phyloP scores from a whole-genome alignment of 2,888 invertebrate species.

The Acanthosepion esculentum region DNA sequence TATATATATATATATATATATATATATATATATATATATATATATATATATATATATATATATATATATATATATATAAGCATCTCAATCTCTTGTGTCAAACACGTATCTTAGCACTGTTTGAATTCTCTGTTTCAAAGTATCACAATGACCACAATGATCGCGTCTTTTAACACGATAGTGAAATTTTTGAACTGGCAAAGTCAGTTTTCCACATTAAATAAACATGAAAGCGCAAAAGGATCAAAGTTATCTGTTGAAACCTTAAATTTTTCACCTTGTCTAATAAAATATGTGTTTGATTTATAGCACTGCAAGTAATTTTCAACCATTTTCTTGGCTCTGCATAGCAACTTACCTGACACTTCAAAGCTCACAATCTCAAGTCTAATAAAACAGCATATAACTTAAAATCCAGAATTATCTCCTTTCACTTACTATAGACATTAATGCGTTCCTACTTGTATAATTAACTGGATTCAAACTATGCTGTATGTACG shows the following conservation, averaged over 20 bases:
- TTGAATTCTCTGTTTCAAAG: neutral
- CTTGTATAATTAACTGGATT: too few relatives aligned
- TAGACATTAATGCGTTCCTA: too few relatives aligned
- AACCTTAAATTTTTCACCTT: neutral
- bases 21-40: too few relatives aligned
- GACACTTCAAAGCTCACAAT: rapidly evolving
- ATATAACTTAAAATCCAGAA: neutral
- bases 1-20: too few relatives aligned
- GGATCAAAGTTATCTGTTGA: neutral
- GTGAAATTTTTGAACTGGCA: neutral
- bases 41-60: too few relatives aligned
- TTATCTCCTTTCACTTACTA: neutral
- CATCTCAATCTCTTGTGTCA: too few relatives aligned
- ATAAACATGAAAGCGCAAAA: neutral
- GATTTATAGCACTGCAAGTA: too few relatives aligned
- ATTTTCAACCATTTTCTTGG: neutral
- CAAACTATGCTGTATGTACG: too few relatives aligned
- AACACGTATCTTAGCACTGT: too few relatives aligned
- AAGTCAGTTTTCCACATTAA: neutral
- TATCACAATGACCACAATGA: neutral
- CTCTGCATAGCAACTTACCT: neutral
- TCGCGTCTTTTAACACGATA: neutral
- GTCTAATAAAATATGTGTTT: neutral
- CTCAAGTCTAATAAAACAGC: neutral
- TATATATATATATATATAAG: too few relatives aligned